Conservation (phyloP, 1,140 invertebrate genomes). For the Drosophila tristis region DNA sequence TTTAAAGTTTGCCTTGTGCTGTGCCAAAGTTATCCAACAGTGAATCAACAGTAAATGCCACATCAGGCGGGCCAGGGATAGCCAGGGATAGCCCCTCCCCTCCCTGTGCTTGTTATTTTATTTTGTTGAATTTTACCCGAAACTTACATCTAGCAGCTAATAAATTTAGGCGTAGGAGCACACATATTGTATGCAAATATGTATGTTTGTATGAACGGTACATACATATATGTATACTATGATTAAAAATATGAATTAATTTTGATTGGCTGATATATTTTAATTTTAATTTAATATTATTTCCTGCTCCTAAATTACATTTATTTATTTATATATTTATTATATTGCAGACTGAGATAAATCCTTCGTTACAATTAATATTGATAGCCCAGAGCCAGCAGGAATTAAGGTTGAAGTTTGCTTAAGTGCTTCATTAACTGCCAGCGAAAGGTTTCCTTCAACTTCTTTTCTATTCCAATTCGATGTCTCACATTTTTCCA, state of each 20-base stretch:
- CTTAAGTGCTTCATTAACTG: conserved; percentile 2
- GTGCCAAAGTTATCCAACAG: conserved; percentile 48
- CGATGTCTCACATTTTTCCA: conserved; percentile 8
- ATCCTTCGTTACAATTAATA: no score
- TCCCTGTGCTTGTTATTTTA: conserved; percentile 25
- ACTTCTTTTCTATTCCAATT: conserved; percentile 4
- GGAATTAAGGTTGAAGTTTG: no score
- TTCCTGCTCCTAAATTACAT: no score
- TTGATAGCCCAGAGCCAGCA: no score
- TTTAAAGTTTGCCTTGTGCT: conserved; percentile 54
- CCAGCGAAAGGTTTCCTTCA: neutral
- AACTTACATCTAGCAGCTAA: conserved; percentile 47
- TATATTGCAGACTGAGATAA: no score
- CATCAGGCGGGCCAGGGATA: conserved; percentile 16
- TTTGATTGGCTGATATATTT: neutral
- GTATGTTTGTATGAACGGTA: conserved; percentile 1
- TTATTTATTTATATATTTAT: no score
- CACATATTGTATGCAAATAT: conserved; percentile 6
- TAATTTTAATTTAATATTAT: no score
- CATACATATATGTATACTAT: neutral
- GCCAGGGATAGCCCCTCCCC: neutral
- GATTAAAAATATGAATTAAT: neutral
- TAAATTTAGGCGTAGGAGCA: conserved; percentile 23
- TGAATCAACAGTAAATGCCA: conserved; percentile 61
- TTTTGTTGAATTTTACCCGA: conserved; percentile 41